Evolutionary conservation across 2,113 vertebrate genomes (phyloP).

Genomic region (Holacanthus passer): DNA sequence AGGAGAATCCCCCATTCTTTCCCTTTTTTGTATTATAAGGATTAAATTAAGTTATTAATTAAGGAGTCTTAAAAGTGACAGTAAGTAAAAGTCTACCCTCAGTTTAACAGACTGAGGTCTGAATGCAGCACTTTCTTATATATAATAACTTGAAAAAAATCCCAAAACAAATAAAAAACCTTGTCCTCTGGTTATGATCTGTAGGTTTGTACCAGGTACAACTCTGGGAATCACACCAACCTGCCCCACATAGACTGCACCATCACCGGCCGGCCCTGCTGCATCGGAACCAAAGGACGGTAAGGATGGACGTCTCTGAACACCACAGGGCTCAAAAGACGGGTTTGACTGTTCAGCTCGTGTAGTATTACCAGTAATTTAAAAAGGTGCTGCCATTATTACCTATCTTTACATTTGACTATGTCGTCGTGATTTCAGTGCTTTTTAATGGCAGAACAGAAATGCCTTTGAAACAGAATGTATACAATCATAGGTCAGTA

Average conservation of each 20-base stretch:
- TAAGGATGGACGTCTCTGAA: slow-evolving; percentile 62
- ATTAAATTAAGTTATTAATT: no score
- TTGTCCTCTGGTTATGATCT: slow-evolving; percentile 1
- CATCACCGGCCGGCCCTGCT: slow-evolving; percentile 97
- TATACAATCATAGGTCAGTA: not conserved
- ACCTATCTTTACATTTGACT: no score
- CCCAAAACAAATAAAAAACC: no score
- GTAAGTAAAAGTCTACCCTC: no score
- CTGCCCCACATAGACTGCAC: slow-evolving; percentile 96
- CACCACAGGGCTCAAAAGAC: not conserved
- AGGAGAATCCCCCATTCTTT: not conserved
- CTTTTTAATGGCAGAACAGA: not conserved
- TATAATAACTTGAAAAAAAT: no score
- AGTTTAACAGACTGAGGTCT: not conserved
- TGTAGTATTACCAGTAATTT: not conserved
- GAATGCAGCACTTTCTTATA: not conserved
- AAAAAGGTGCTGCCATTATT: not conserved
- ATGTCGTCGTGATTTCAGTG: no score
- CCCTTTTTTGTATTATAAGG: not conserved
- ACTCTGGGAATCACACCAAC: slow-evolving; percentile 95
- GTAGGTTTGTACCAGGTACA: slow-evolving; percentile 95
- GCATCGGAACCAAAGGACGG: slow-evolving; percentile 98
- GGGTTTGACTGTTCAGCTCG: not conserved
- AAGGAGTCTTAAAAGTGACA: no score
- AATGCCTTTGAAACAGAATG: not conserved